Evolutionary conservation across 2,113 vertebrate genomes (phyloP).

Genomic region (Vombatus ursinus): DNA sequence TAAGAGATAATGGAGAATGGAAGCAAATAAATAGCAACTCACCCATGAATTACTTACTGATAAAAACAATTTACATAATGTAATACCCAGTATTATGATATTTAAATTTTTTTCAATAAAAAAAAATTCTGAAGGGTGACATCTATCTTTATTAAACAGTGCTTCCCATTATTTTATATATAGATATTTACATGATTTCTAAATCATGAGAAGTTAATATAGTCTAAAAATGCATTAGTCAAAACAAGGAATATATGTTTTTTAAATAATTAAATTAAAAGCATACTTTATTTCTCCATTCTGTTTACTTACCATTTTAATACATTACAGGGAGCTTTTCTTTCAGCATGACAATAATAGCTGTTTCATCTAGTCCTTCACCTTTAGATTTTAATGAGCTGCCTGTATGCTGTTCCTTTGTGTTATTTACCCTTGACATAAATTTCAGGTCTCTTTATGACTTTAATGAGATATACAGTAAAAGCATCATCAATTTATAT

Average conservation of each 20-base stretch:
- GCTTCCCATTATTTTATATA: neutral
- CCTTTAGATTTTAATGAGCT: constrained; percentile 76
- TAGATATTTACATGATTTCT: neutral
- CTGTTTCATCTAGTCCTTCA: constrained; percentile 66
- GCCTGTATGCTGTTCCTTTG: constrained; percentile 62
- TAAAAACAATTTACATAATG: neutral
- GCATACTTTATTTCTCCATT: neutral
- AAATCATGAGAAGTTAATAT: neutral
- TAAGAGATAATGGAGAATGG: neutral
- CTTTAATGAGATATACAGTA: constrained; percentile 82
- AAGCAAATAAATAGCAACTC: neutral
- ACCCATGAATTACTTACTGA: neutral
- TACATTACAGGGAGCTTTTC: constrained; percentile 28
- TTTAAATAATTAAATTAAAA: neutral
- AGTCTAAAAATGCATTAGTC: neutral
- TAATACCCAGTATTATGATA: neutral
- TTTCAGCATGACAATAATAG: constrained; percentile 58
- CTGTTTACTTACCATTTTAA: constrained; percentile 37
- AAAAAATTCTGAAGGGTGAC: neutral
- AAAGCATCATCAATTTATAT: constrained; percentile 83
- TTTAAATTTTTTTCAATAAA: neutral
- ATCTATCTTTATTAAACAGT: neutral
- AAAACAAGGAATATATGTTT: neutral
- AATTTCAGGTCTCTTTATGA: constrained; percentile 81
- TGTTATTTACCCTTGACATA: constrained; percentile 84